These are phyloP conservation scores for Brachyopa scutellaris DNA, from an alignment of 2,888 invertebrate species.

Conservation along the genomic window DNA sequence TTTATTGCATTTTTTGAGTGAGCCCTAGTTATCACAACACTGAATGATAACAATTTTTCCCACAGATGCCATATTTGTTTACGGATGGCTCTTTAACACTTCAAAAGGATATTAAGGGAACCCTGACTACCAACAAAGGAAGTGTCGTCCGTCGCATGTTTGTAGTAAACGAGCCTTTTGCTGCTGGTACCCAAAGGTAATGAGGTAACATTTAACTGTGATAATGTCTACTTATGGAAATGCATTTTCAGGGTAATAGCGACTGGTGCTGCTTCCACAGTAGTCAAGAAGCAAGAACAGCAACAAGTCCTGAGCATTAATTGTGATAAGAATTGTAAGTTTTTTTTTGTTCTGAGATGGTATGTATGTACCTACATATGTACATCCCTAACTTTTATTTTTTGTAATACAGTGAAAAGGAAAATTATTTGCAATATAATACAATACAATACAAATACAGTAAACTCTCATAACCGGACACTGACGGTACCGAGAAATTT, in stretches of 20 bases:
- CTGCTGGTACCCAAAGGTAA: constrained; percentile 81
- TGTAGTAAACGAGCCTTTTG: constrained; percentile 81
- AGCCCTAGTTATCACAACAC: not conserved
- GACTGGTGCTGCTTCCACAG: constrained; percentile 79
- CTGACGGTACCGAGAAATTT: too few relatives aligned
- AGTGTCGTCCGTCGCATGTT: constrained; percentile 82
- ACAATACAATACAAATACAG: too few relatives aligned
- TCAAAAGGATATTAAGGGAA: constrained; percentile 81
- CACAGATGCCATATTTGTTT: constrained; percentile 82
- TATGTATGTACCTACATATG: too few relatives aligned
- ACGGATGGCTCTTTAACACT: constrained; percentile 82
- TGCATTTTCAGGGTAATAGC: constrained; percentile 79
- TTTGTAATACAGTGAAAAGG: not conserved
- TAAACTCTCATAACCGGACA: too few relatives aligned
- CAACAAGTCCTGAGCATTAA: constrained; percentile 81
- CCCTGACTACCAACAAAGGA: constrained; percentile 79
- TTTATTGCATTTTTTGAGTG: constrained; percentile 3
- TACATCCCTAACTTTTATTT: too few relatives aligned
- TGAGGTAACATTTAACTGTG: constrained; percentile 8
- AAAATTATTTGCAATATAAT: too few relatives aligned
- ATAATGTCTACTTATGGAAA: not conserved
- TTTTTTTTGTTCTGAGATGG: constrained; percentile 73
- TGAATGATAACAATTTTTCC: not conserved
- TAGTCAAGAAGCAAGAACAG: constrained; percentile 81
- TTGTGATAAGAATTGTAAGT: constrained; percentile 82